Evolutionary conservation across 2,888 invertebrate genomes (phyloP).

Genomic region (Drosophila siamana): DNA sequence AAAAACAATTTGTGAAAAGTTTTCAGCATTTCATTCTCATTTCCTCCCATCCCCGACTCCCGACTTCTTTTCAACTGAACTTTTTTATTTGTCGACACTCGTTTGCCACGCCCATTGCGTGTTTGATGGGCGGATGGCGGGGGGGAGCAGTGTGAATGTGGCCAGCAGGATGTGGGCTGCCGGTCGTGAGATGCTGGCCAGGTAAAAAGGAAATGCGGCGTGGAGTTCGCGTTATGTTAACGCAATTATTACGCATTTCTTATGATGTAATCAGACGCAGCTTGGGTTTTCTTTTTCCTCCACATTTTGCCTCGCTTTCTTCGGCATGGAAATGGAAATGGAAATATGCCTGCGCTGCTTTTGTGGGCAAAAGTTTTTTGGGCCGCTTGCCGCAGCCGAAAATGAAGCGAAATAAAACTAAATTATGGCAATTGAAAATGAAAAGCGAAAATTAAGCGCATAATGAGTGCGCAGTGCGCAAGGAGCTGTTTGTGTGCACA

Average conservation of each 20-base stretch:
- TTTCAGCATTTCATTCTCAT: slow-evolving; percentile 32
- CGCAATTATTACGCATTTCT: slow-evolving; percentile 82
- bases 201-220: slow-evolving; percentile 5
- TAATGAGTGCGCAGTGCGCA: slow-evolving; percentile 63
- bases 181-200: slow-evolving; percentile 33
- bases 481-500: slow-evolving; percentile 3
- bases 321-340: slow-evolving; percentile 54
- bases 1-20: slow-evolving; percentile 67
- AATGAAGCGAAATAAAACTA: slow-evolving; percentile 80
- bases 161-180: slow-evolving; percentile 22
- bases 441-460: slow-evolving; percentile 82
- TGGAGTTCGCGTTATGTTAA: slow-evolving; percentile 67
- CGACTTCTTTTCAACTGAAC: slow-evolving; percentile 10
- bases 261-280: slow-evolving; percentile 82
- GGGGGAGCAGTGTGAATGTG: too few relatives aligned
- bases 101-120: slow-evolving; percentile 55
- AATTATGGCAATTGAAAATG: slow-evolving; percentile 83
- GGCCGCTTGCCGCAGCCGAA: slow-evolving; percentile 42
- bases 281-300: slow-evolving; percentile 40
- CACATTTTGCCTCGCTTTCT: too few relatives aligned
- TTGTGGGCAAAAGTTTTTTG: slow-evolving; percentile 51
- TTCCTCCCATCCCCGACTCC: slow-evolving; percentile 7
- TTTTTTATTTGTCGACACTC: slow-evolving; percentile 41
- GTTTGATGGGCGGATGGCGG: slow-evolving; percentile 8
- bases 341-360: slow-evolving; percentile 62